Conservation (phyloP, 2,113 vertebrate species). For the Melospiza georgiana region DNA sequence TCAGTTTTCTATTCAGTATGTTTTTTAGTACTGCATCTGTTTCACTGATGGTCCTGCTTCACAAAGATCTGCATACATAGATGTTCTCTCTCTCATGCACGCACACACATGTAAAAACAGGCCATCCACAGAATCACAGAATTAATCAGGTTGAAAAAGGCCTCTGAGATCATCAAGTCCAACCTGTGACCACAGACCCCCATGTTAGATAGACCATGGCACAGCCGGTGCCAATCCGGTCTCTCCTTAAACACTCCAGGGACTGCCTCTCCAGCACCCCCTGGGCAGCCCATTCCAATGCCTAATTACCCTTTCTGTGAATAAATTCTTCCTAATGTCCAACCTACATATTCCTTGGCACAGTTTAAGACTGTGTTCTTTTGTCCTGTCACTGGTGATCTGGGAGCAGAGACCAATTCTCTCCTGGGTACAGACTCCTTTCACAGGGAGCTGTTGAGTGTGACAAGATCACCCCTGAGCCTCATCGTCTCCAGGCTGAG, state of each 20-base stretch:
- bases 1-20: background rate
- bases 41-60: background rate
- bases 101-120: fast-evolving
- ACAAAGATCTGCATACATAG: background rate
- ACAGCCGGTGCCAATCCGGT: fast-evolving
- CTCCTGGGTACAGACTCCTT: background rate
- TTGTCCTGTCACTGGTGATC: background rate
- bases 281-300: background rate
- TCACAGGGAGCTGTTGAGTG: too few relatives aligned
- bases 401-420: background rate
- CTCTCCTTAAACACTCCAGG: background rate
- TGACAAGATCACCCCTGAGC: background rate
- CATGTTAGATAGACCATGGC: background rate
- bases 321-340: background rate
- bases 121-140: background rate
- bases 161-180: background rate
- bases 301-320: background rate
- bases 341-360: too few relatives aligned
- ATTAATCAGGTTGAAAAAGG: background rate
- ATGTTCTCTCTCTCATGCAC: background rate
- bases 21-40: background rate
- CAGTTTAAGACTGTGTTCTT: background rate
- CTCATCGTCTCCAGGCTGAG: background rate
- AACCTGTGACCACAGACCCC: too few relatives aligned
- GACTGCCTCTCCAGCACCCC: fast-evolving